These are phyloP conservation scores for Pantherophis guttatus DNA, from an alignment of 2,113 vertebrate genomes.

Conservation along the genomic window DNA sequence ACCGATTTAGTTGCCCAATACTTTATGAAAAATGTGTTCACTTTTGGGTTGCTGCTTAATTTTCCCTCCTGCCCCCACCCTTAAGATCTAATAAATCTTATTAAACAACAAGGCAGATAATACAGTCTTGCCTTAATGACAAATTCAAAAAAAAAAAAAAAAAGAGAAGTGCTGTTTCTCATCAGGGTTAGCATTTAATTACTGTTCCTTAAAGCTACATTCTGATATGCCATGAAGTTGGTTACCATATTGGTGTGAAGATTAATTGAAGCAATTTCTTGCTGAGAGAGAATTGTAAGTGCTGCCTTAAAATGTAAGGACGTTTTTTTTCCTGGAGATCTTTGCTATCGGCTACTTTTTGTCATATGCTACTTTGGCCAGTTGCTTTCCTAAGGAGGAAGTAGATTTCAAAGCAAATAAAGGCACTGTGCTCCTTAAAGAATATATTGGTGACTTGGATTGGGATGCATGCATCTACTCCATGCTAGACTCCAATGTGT, in stretches of 20 bases:
- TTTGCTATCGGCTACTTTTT: not conserved
- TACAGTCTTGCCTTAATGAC: slow-evolving; percentile 54
- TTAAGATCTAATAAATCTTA: slow-evolving; percentile 53
- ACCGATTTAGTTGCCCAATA: slow-evolving; percentile 42
- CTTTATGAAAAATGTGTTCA: slow-evolving; percentile 58
- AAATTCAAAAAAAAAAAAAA: slow-evolving; percentile 35
- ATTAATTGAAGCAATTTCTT: slow-evolving; percentile 64
- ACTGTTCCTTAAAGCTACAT: slow-evolving; percentile 53
- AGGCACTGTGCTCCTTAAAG: not conserved
- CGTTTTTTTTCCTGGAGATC: slow-evolving; percentile 19
- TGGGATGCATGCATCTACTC: not conserved
- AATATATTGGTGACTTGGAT: not conserved
- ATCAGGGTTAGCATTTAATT: slow-evolving; percentile 67
- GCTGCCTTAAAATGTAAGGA: slow-evolving; percentile 38
- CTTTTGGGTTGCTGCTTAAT: slow-evolving; percentile 54
- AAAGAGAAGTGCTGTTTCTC: slow-evolving; percentile 37
- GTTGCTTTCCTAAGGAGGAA: too few relatives aligned
- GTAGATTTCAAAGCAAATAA: not conserved
- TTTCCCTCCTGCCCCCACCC: slow-evolving; percentile 23
- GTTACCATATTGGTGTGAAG: slow-evolving; percentile 50
- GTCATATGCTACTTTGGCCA: not conserved
- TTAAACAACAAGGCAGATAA: slow-evolving; percentile 61
- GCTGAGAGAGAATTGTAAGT: slow-evolving; percentile 41
- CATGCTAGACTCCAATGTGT: not conserved
- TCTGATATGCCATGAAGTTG: slow-evolving; percentile 47